Evolutionary conservation across 2,797 vertebrate species (phyloP).

Genomic region (Eurystomus glaucurus): DNA sequence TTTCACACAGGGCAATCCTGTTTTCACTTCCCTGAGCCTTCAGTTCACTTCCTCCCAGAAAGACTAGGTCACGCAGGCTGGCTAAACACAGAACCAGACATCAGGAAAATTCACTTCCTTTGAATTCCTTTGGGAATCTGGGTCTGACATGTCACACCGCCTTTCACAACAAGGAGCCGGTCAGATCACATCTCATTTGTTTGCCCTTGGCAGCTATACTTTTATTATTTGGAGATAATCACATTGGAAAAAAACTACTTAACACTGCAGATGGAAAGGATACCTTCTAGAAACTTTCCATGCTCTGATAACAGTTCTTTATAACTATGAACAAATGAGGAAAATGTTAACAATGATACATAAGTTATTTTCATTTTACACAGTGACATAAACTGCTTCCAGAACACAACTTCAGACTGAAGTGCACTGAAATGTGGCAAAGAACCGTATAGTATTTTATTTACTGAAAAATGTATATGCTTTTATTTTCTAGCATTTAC

Average conservation of each 20-base stretch:
- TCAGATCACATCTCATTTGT: not conserved
- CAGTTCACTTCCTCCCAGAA: not conserved
- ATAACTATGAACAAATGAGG: not conserved
- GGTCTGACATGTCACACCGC: not conserved
- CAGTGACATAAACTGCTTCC: not conserved
- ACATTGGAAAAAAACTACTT: not conserved
- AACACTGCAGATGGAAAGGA: not conserved
- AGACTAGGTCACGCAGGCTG: not conserved
- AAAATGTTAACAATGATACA: not conserved
- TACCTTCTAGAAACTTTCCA: not conserved
- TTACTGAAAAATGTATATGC: not conserved
- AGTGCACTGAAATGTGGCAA: not conserved
- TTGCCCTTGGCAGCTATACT: not conserved
- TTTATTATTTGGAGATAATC: not conserved
- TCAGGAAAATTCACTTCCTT: not conserved
- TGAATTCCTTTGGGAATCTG: not conserved
- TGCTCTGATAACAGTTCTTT: not conserved
- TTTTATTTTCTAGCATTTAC: not conserved
- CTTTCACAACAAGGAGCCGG: not conserved
- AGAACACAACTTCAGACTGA: not conserved
- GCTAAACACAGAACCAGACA: not conserved
- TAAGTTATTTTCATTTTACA: not conserved
- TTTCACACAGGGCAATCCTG: not conserved
- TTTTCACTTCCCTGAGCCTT: not conserved
- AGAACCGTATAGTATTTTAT: not conserved